Evolutionary conservation across 2,797 vertebrate genomes (phyloP).

Genomic region (Enteromius anoplus): DNA sequence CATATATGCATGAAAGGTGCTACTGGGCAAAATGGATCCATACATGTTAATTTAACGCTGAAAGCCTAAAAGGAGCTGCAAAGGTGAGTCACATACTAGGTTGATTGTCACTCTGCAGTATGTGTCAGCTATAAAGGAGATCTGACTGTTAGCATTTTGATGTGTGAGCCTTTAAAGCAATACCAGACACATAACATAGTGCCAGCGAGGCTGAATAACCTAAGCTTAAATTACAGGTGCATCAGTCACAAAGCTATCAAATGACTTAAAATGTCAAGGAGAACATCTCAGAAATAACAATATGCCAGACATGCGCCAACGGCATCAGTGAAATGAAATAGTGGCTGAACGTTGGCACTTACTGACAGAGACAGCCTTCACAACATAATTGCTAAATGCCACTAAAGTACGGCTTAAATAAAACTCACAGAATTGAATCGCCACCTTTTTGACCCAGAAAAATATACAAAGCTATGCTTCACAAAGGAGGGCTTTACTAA

Average conservation of each 20-base stretch:
- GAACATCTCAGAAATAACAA: conserved; percentile 63
- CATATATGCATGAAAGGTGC: background rate
- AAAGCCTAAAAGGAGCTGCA: conserved; percentile 44
- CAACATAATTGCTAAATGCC: conserved; percentile 34
- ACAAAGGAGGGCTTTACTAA: conserved; percentile 8
- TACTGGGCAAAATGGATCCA: background rate
- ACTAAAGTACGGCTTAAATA: conserved; percentile 16
- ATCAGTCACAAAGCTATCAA: conserved; percentile 57
- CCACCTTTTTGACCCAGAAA: conserved; percentile 18
- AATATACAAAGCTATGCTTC: conserved; percentile 9
- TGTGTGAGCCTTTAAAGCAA: conserved; percentile 61
- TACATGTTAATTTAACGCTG: conserved; percentile 16
- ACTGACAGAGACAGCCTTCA: conserved; percentile 23
- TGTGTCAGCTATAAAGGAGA: conserved; percentile 62
- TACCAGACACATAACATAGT: conserved; percentile 52
- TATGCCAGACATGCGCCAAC: conserved; percentile 64
- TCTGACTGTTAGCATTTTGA: conserved; percentile 64
- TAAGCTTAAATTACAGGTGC: conserved; percentile 65
- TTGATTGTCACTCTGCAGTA: conserved; percentile 48
- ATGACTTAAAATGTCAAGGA: conserved; percentile 60
- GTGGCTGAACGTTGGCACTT: conserved; percentile 9
- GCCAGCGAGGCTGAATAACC: conserved; percentile 55
- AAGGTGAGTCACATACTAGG: conserved; percentile 47
- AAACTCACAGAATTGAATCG: conserved; percentile 9
- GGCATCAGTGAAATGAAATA: conserved; percentile 40